Percentiles rank a stretch among this genome's conserved stretches.
phyloP scores from a whole-genome alignment of 2,888 invertebrate genomes.

The Amphipyra berbera region DNA sequence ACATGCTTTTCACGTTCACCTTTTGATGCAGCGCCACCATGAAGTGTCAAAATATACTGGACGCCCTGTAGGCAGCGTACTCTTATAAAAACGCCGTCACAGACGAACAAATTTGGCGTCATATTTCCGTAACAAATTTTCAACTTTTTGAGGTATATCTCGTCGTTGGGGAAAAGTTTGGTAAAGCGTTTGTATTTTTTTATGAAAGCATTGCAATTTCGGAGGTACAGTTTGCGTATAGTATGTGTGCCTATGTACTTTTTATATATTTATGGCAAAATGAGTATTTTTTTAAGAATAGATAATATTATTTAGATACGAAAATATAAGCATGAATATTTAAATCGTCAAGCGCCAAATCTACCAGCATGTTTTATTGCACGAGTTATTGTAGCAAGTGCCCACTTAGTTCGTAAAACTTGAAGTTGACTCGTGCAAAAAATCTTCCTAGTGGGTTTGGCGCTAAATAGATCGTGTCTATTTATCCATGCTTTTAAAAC shows the following conservation, averaged over 20 bases:
- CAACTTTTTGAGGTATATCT: slow-evolving; percentile 35
- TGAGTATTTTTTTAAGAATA: no score
- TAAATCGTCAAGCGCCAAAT: no score
- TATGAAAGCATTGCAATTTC: slow-evolving; percentile 18
- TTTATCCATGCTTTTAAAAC: no score
- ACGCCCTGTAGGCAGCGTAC: slow-evolving; percentile 28
- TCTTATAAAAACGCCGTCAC: slow-evolving; percentile 61
- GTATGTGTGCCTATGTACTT: not conserved
- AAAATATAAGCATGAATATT: no score
- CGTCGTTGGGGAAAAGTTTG: slow-evolving; percentile 30
- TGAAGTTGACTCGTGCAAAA: no score
- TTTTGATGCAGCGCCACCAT: not conserved
- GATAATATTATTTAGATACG: no score
- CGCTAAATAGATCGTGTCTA: no score
- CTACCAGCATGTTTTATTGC: no score
- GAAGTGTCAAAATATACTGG: slow-evolving; percentile 35
- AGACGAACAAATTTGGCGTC: slow-evolving; percentile 61
- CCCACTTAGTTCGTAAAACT: no score
- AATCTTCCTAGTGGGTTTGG: no score
- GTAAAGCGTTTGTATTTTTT: slow-evolving; percentile 31
- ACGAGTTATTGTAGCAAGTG: no score
- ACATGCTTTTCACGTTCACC: slow-evolving; percentile 7
- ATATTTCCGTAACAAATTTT: slow-evolving; percentile 49
- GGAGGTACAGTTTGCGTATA: not conserved
- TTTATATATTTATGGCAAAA: no score